Evolutionary conservation across 2,113 vertebrate genomes (phyloP).

Genomic region (Crotophaga sulcirostris): DNA sequence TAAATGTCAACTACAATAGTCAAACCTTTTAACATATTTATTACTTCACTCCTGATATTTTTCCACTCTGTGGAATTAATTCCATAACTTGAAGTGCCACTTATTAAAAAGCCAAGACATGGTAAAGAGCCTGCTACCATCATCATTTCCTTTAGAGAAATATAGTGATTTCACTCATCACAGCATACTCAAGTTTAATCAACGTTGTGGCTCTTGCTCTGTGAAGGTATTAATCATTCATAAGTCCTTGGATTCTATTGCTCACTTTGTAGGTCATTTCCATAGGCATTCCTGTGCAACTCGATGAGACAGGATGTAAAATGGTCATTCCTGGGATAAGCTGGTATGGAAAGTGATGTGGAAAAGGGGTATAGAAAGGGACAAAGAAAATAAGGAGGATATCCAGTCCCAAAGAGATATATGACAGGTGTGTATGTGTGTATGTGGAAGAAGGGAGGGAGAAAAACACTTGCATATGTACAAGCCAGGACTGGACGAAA

Average conservation of each 20-base stretch:
- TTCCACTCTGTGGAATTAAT: slow-evolving; percentile 55
- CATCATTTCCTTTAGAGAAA: slow-evolving; percentile 26
- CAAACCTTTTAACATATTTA: slow-evolving; percentile 50
- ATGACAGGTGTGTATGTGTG: background rate
- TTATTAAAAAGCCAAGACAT: slow-evolving; percentile 51
- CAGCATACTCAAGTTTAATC: slow-evolving; percentile 55
- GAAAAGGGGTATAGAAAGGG: background rate
- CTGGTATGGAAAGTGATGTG: background rate
- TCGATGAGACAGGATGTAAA: background rate
- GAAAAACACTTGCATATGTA: background rate
- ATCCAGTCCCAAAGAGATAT: background rate
- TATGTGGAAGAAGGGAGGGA: background rate
- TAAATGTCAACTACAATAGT: slow-evolving; percentile 47
- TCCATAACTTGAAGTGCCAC: slow-evolving; percentile 53
- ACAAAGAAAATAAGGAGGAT: background rate
- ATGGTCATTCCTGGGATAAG: background rate
- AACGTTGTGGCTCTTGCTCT: background rate
- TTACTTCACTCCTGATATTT: slow-evolving; percentile 48
- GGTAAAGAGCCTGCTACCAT: slow-evolving; percentile 31
- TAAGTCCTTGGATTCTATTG: background rate
- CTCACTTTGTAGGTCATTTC: slow-evolving; percentile 39
- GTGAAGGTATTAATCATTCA: slow-evolving; percentile 35
- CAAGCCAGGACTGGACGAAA: background rate
- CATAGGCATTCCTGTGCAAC: background rate
- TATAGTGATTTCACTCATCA: slow-evolving; percentile 46